Evolutionary conservation across 2,113 vertebrate genomes (phyloP), one percentile per base, ranked within the genome.

Genomic region (Anoplopoma fimbria): DNA sequence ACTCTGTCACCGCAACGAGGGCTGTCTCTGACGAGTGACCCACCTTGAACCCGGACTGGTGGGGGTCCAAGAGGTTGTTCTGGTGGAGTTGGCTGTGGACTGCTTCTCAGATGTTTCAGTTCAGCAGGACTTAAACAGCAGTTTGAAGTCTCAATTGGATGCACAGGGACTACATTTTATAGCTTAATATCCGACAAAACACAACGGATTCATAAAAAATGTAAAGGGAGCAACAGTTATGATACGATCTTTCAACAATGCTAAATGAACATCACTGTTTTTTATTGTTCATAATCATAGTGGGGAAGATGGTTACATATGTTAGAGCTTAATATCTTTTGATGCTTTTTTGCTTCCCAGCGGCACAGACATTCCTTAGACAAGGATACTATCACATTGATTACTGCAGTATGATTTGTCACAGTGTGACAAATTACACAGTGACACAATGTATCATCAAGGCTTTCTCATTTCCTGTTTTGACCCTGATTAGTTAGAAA

Each of bases 351-450:
- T 40, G 19, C n/a, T 57, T 55, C 62, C 69, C 69, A 63, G 33
- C 40, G 73, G 55, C 60, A 77, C 63, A 58, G 60, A 61, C 49
- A 8, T 47, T 51, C 33, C 49, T 51, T 36, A 53, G 73, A 62
- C 42, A 73, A 68, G 51, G 23, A 69, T n/a, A 6, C 31, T 74
- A 77, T 77, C 53, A 63, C 58, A 64, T 40, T 77, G 64, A 64
- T 64, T 38, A 62, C 36, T 34, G 33, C 60, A 62, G 31, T 62
- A 23, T 10, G 29, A 61, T 31, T 19, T 61, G 58, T 61, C 58
- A 33, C 58, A 33, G 9, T 34, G 2, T 81, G 79, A 82, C 49
- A 75, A 82, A 86, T 75, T 53, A 58, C 29, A 63, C 21, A 34
- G 45, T 8, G 4, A 38, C 69, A 63, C 79, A 31, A 36, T 79